Evolutionary conservation across 2,113 vertebrate genomes (phyloP), one percentile per base, ranked within the genome.

Genomic region (Columba livia): DNA sequence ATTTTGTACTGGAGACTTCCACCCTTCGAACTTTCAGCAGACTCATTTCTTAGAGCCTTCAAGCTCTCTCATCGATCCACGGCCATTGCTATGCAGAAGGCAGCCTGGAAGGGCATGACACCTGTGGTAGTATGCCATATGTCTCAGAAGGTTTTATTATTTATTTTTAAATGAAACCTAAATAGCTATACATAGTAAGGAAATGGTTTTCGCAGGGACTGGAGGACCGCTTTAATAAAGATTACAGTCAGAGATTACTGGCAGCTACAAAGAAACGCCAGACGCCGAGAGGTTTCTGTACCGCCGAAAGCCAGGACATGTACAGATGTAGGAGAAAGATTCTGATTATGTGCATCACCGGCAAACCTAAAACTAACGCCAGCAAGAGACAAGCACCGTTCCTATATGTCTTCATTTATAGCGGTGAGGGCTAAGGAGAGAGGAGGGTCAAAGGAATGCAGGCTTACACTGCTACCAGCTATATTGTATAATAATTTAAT

Each of bases 31-130:
- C 89, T 90, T 96, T 47, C 29, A 93, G 94, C 94, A 97, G 92
- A 91, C 96, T 97, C 84, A 97, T 98, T 97, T 97, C 97, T 97
- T 96, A 92, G 89, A 96, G 96, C 94, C 94, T 96, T 91, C 91
- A 71, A 96, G 95, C 94, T 88, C 85, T 86, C 79, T 91, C 90
- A 90, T 96, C 62, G 90, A 97, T 97, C 92, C 32, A 1, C 25
- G 21, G 85, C 82, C 80, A 93, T 97, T 97, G 93, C 91, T 94
- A 97, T 97, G 94, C 93, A 86, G 53, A 70, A 88, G 88, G 84
- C 80, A 34, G 91, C 85, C 89, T 97, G 53, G 48, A 75, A 89
- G 95, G 94, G 83, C 94, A 92, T 8, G 91, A 93, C 93, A 95
- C 84, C 88, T 88, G 72, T 92, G 65, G 66, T 96, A 78, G 60